A percentile compares a stretch with the other conserved stretches of the same genome.
phyloP scores from a whole-genome alignment of 2,797 vertebrate species.

The Chelon auratus region DNA sequence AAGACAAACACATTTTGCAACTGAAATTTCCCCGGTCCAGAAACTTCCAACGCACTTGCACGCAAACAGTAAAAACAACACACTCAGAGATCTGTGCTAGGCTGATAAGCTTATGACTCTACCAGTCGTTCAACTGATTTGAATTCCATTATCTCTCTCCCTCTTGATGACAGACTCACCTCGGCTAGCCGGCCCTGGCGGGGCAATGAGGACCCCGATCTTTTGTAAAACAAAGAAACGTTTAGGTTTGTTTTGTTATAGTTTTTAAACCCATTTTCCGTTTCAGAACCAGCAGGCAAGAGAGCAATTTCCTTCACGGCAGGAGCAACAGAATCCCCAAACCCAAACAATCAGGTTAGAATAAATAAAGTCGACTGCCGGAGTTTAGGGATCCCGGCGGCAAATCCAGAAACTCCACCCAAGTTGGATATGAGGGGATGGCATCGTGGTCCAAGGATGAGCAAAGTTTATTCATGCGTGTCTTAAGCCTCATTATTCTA shows the following conservation, averaged over 20 bases:
- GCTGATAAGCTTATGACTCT: constrained; percentile 60
- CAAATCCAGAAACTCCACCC: constrained; percentile 63
- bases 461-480: constrained; percentile 42
- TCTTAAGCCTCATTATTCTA: constrained; percentile 21
- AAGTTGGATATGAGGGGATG: constrained; percentile 45
- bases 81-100: constrained; percentile 28
- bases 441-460: constrained; percentile 39
- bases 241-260: constrained; percentile 65
- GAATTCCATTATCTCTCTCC: constrained; percentile 28
- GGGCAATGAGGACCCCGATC: constrained; percentile 15
- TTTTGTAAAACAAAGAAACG: constrained; percentile 46
- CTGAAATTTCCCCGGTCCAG: constrained; percentile 14
- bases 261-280: constrained; percentile 67
- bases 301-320: constrained; percentile 75
- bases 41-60: constrained; percentile 33
- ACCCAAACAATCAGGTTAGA: constrained; percentile 79
- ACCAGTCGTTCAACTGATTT: constrained; percentile 27
- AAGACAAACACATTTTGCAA: constrained; percentile 39
- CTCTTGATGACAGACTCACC: constrained; percentile 35
- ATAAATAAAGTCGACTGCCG: constrained; percentile 74
- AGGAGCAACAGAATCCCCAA: constrained; percentile 71
- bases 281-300: constrained; percentile 67
- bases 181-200: not conserved
- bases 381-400: constrained; percentile 63
- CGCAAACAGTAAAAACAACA: constrained; percentile 45